A percentile compares a stretch with the other conserved stretches of the same genome.
Evolutionary conservation across 2,888 invertebrate species (phyloP).

Genomic region (Pelosia muscerda): DNA sequence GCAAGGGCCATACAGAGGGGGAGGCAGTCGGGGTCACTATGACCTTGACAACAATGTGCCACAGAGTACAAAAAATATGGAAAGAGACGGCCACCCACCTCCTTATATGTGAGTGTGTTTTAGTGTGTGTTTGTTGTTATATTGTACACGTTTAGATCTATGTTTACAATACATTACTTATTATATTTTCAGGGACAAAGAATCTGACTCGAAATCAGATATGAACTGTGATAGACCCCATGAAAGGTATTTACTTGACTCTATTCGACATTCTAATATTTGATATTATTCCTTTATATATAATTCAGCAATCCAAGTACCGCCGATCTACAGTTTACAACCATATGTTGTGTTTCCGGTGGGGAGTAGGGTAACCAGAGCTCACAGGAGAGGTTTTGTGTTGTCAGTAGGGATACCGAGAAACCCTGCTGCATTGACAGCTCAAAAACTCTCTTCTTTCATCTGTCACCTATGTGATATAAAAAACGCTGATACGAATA

Average conservation of each 20-base stretch:
- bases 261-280: background rate
- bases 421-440: too few species aligned
- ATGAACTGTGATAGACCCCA: slow-evolving; percentile 75
- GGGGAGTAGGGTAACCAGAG: too few species aligned
- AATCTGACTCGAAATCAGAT: slow-evolving; percentile 66
- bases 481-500: background rate
- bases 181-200: slow-evolving; percentile 68
- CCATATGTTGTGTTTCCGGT: too few species aligned
- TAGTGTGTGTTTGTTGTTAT: background rate
- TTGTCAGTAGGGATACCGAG: too few species aligned
- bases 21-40: slow-evolving; percentile 58
- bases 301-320: too few species aligned
- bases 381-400: too few species aligned
- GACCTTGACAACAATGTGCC: slow-evolving; percentile 65
- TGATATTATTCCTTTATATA: background rate
- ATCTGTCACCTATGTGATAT: too few species aligned
- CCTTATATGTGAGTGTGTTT: slow-evolving; percentile 51
- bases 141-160: background rate
- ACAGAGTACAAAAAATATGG: slow-evolving; percentile 63
- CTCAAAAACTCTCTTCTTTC: too few species aligned
- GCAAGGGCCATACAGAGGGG: slow-evolving; percentile 55
- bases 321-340: too few species aligned
- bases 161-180: background rate
- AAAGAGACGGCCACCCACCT: slow-evolving; percentile 55
- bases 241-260: slow-evolving; percentile 67